A percentile compares a stretch with the other conserved stretches of the same genome.
Evolutionary conservation across 2,888 invertebrate species (phyloP).

Genomic region (Cephus rjabovi): DNA sequence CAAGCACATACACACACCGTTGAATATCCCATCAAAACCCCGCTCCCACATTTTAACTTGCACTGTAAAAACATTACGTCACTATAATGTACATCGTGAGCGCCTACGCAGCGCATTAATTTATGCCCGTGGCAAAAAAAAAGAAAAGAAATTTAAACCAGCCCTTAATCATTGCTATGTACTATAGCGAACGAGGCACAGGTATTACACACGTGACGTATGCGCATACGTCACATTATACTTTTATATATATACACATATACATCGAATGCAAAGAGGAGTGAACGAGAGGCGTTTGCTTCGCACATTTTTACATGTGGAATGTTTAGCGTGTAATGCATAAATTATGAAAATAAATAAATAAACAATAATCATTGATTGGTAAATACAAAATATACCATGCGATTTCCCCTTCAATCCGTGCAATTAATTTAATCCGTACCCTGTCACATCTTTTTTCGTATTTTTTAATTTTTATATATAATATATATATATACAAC

Average conservation of each 20-base stretch:
- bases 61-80: neutral
- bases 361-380: neutral
- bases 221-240: neutral
- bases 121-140: neutral
- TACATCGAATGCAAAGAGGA: neutral
- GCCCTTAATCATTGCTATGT: neutral
- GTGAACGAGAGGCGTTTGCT: neutral
- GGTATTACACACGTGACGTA: neutral
- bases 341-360: neutral
- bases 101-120: neutral
- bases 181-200: neutral
- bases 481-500: neutral
- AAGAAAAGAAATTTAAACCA: neutral
- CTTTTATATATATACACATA: neutral
- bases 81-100: neutral
- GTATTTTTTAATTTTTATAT: neutral
- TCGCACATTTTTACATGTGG: neutral
- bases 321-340: neutral
- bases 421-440: neutral
- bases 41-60: slow-evolving; percentile 30
- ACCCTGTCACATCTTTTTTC: neutral
- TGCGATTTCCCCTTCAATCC: neutral
- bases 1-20: slow-evolving; percentile 28
- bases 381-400: neutral
- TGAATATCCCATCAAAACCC: slow-evolving; percentile 43